Conservation (phyloP, 2,888 invertebrate species). For the Prionchulus punctatus region DNA sequence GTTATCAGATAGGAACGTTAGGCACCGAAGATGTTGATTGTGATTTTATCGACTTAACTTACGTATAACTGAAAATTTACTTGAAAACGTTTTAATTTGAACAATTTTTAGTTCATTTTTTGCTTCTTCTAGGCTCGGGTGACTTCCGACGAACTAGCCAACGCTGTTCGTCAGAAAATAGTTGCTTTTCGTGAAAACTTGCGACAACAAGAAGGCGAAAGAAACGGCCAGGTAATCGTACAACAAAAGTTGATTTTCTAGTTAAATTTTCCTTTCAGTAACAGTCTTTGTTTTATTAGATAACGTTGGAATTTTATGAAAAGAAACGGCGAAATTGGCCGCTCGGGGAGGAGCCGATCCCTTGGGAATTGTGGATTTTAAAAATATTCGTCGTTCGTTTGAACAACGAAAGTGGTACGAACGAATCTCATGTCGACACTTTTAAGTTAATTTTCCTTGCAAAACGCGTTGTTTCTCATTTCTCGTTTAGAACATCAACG, state of each 20-base stretch:
- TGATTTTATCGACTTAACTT: constrained; percentile 91
- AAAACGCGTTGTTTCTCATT: not conserved
- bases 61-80: constrained; percentile 45
- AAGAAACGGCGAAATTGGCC: constrained; percentile 49
- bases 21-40: constrained; percentile 93
- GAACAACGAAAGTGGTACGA: constrained; percentile 54
- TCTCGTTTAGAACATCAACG: constrained; percentile 56
- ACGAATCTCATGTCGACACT: no score
- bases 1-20: constrained; percentile 84
- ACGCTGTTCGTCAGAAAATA: constrained; percentile 6
- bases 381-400: constrained; percentile 70
- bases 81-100: not conserved
- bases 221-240: no score
- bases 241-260: not conserved
- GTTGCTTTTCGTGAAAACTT: constrained; percentile 9
- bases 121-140: constrained; percentile 10
- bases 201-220: constrained; percentile 6
- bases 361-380: constrained; percentile 98
- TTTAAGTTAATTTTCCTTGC: constrained; percentile 6
- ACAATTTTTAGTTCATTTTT: not conserved
- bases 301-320: constrained; percentile 7
- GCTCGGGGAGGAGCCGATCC: constrained; percentile 76
- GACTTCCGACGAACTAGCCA: constrained; percentile 7
- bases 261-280: not conserved
- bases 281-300: no score